Evolutionary conservation across 2,888 invertebrate species (phyloP), one percentile per base, ranked within the genome.

Genomic region (Sarcophaga carnaria): DNA sequence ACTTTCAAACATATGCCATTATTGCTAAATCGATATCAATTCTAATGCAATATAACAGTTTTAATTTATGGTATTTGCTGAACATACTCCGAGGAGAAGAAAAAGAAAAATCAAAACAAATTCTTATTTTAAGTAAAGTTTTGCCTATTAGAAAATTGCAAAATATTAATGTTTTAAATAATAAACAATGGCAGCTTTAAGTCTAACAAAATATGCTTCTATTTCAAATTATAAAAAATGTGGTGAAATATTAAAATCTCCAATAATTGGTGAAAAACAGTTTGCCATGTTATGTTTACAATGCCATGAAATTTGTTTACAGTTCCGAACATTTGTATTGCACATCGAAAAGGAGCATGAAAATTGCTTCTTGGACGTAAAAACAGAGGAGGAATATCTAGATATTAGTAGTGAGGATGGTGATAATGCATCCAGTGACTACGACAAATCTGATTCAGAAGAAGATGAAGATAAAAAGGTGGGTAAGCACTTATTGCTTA

Each of bases 191-290:
- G 67, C 75, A 62, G 66, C 84, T 27, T 64, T 84, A 67, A 76
- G 87, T 76, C 71, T 84, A 76, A 66, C 81, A 17, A 78, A 63
- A 12, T 84, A 84, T 67, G 81, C 72, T 59, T 17, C 77, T 22
- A 83, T 85, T 80, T 80, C 85, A 8, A 85, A 77, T 62, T 88
- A 83, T 83, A 80, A 84, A 54, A 87, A 84, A 76, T 87, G 87
- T 69, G 87, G 87, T 11, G 87, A 87, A 87, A 87, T 87, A 63
- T 82, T 87, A 49, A 79, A 84, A 76, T 87, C 87, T 22, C 84
- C 87, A 2, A 22, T 60, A 37, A 84, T 84, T 27, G 87, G 84
- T 2, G 87, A 87, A 27, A 87, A 84, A 69, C 84, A 84, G 63
- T 84, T 79, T 80, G 87, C 81, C 14, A 27, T 87, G 70, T 47